Evolutionary conservation across 92 coral and sea anemone species (phyloP).

Genomic region (Parazoanthus swiftii): DNA sequence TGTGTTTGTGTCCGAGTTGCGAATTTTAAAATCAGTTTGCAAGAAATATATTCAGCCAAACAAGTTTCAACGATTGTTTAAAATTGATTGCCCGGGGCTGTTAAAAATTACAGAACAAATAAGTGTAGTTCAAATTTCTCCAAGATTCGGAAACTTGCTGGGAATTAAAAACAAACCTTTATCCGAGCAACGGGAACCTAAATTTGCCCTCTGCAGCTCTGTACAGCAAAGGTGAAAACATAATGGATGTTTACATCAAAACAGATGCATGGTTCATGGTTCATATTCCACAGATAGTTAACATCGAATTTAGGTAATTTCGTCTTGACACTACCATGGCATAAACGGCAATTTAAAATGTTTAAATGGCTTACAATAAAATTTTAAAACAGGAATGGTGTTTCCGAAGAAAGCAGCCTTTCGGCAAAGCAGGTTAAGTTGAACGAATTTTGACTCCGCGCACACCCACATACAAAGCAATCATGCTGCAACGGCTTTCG

Average conservation of each 20-base stretch:
- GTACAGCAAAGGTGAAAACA: not conserved
- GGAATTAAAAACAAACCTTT: not conserved
- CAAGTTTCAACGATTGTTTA: not conserved
- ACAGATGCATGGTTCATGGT: not conserved
- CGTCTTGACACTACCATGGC: not conserved
- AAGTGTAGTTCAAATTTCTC: not conserved
- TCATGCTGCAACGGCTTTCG: not conserved
- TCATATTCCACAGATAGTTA: constrained; percentile 4
- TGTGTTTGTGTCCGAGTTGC: not conserved
- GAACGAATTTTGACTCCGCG: not conserved
- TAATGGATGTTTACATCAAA: constrained; percentile 1
- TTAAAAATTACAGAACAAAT: not conserved
- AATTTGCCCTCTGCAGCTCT: no score
- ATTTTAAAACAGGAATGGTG: not conserved
- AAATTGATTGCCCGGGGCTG: not conserved
- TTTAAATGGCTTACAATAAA: not conserved
- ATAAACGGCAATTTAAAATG: not conserved
- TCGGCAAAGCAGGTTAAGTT: not conserved
- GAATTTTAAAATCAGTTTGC: not conserved
- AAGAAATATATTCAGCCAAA: not conserved
- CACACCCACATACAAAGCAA: constrained; percentile 25
- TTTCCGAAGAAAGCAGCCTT: not conserved
- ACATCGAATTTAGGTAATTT: not conserved
- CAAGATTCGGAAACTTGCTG: not conserved
- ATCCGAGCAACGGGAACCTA: no score